Evolutionary conservation across 2,888 invertebrate species (phyloP).

Genomic region (Orthosia incerta): DNA sequence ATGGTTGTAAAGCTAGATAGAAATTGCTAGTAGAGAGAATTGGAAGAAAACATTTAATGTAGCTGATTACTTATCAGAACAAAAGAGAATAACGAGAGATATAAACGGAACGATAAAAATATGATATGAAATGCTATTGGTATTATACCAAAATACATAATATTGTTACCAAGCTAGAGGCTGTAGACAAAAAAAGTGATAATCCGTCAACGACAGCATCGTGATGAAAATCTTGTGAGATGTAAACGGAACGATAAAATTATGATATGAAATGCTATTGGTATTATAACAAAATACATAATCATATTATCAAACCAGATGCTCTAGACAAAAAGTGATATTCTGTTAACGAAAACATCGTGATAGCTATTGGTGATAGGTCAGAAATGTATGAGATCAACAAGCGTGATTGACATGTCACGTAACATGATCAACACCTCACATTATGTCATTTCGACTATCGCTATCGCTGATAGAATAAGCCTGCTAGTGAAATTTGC

Average conservation of each 20-base stretch:
- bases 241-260: not conserved
- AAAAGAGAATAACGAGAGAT: not conserved
- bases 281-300: not conserved
- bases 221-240: not conserved
- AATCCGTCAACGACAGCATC: no score
- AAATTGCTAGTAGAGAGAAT: conserved; percentile 8
- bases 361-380: no score
- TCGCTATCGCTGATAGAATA: no score
- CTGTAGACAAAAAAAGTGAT: no score
- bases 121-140: not conserved
- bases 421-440: no score
- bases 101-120: not conserved
- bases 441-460: no score
- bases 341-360: no score
- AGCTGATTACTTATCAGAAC: conserved; percentile 12
- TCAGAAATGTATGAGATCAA: no score
- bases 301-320: no score
- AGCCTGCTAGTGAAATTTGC: no score
- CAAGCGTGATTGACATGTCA: no score
- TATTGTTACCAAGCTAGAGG: not conserved
- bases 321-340: no score
- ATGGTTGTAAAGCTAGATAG: conserved; percentile 16
- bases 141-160: not conserved
- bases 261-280: not conserved
- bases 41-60: conserved; percentile 15